phyloP scores from a whole-genome alignment of 1,140 invertebrate species.

The Scylla paramamosain region DNA sequence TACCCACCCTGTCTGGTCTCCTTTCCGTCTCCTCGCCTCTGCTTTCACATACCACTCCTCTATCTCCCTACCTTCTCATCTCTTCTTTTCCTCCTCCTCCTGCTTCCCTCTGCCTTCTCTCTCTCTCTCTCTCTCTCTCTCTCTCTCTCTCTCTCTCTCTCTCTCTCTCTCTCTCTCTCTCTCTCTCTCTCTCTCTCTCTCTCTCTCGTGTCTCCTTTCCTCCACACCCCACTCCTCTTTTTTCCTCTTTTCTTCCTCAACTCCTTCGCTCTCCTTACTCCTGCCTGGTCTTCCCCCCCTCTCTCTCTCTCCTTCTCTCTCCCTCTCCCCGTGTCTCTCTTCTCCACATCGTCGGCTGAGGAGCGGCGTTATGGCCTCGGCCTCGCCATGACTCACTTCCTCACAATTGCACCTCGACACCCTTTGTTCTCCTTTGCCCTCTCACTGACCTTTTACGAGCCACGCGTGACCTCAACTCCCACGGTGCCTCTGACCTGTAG shows the following conservation, averaged over 20 bases:
- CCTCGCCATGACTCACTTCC: constrained; percentile 30
- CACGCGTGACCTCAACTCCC: constrained; percentile 47
- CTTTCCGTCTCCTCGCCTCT: background rate
- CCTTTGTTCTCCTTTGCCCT: constrained; percentile 37
- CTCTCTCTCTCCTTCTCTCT: too few species aligned
- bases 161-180: background rate
- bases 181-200: background rate
- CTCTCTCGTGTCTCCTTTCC: too few species aligned
- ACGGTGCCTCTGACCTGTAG: constrained; percentile 5
- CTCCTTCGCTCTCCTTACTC: background rate
- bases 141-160: background rate
- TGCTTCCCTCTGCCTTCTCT: background rate
- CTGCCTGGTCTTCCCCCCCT: too few species aligned
- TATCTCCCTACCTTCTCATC: too few species aligned
- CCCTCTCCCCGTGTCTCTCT: too few species aligned
- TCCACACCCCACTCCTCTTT: too few species aligned
- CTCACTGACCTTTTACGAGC: constrained; percentile 54
- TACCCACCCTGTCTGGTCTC: too few species aligned
- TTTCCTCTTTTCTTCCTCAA: background rate
- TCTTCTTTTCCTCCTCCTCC: background rate
- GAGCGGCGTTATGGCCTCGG: background rate
- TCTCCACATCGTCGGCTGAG: background rate
- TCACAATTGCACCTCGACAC: constrained; percentile 31
- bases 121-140: background rate
- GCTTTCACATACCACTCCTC: background rate